Percentiles rank a stretch among this genome's conserved stretches.
Conservation (phyloP, 1,140 invertebrate species). For the Drosophila sturtevanti region DNA sequence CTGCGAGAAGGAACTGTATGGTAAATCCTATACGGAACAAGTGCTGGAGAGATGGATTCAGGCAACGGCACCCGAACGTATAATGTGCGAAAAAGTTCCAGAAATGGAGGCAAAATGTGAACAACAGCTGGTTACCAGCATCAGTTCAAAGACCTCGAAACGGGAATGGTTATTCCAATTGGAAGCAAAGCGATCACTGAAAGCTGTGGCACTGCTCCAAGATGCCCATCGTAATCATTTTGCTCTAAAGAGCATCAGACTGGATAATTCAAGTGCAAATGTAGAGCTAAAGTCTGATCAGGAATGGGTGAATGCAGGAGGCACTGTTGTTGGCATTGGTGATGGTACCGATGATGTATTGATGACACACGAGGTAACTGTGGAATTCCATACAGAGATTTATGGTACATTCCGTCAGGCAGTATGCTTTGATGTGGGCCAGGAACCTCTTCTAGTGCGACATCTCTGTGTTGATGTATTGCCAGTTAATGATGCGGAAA, state of each 20-base stretch:
- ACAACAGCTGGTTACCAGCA: conserved; percentile 86
- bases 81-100: conserved; percentile 85
- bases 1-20: conserved; percentile 87
- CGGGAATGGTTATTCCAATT: conserved; percentile 88
- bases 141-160: conserved; percentile 87
- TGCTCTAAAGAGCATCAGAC: conserved; percentile 84
- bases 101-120: conserved; percentile 86
- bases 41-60: conserved; percentile 87
- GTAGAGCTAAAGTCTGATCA: conserved; percentile 84
- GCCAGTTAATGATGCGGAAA: conserved; percentile 87
- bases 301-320: conserved; percentile 84
- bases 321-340: conserved; percentile 29
- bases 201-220: conserved; percentile 88
- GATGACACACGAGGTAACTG: conserved; percentile 85
- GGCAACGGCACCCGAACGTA: conserved; percentile 84
- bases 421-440: conserved; percentile 91
- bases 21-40: conserved; percentile 87
- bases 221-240: conserved; percentile 90
- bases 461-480: conserved; percentile 91
- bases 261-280: conserved; percentile 54
- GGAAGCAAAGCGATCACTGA: conserved; percentile 83
- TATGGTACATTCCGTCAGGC: conserved; percentile 93
- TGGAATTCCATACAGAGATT: conserved; percentile 88
- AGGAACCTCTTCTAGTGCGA: conserved; percentile 87
- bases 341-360: conserved; percentile 16